Conservation (phyloP, 1,140 invertebrate genomes). For the Pseudomyrmex flavicornis region DNA sequence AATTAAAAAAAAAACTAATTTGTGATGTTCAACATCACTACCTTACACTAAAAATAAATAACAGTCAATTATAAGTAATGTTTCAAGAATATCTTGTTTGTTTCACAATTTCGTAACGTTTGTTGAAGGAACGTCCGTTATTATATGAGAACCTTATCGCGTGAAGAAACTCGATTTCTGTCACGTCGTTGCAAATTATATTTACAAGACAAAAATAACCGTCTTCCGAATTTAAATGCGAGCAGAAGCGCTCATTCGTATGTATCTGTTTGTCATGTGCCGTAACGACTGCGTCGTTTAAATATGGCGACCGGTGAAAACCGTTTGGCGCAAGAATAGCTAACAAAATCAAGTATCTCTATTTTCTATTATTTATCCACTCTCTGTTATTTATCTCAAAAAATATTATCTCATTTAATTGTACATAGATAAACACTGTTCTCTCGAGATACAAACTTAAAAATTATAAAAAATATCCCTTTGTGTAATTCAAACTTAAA, state of each 20-base stretch:
- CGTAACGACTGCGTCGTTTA: slow-evolving; percentile 32
- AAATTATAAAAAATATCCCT: not conserved
- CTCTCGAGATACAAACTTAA: not conserved
- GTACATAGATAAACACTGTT: not conserved
- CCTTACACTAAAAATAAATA: no score
- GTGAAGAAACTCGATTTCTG: no score
- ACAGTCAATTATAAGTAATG: no score
- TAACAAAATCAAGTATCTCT: not conserved
- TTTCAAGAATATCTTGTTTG: no score
- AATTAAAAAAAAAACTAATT: no score
- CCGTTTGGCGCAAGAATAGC: not conserved
- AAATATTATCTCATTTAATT: not conserved
- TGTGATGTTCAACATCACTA: no score
- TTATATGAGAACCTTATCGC: no score
- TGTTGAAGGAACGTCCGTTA: no score
- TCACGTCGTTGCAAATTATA: no score
- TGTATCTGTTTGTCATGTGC: not conserved
- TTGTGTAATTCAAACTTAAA: not conserved
- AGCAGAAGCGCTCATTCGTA: slow-evolving; percentile 21
- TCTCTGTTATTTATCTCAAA: not conserved
- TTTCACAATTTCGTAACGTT: no score
- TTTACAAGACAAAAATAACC: slow-evolving; percentile 25
- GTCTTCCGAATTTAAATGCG: slow-evolving; percentile 17
- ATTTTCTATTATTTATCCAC: not conserved
- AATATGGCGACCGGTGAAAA: slow-evolving; percentile 14